Base-by-base conservation (phyloP, 2,797 vertebrate species). In the Sebastolobus altivelis region DNA sequence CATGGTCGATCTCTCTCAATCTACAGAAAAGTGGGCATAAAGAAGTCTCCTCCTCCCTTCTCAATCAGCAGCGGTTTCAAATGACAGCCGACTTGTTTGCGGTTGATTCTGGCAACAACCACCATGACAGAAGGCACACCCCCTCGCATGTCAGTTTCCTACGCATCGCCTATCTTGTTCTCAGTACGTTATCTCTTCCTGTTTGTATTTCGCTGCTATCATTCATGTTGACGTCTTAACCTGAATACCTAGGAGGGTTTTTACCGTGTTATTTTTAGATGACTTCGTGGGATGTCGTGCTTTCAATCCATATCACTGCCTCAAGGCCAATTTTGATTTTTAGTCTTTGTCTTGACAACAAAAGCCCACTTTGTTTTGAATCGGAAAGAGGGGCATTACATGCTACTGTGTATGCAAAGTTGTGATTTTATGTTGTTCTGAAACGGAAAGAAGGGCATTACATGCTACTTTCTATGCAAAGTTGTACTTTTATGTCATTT, bases 41-140 rank as follows among this genome's bases (percentile, higher is more conserved):
- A 94, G 81, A 93, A 92, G 78, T 84, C 90, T 0, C 62, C 84
- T 0, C 77, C 90, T 31, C 93, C 94, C 8, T 94, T 94, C 86
- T 86, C 91, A 22, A 84, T 95, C 69, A 94, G 92, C 65, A 67
- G 72, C 59, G 54, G 5, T 13, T 2, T 88, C 1, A 93, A 93
- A 86, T 95, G 86, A 86, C 27, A 13, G 8, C n/a, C 0, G 5
- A 25, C 38, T 6, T 27, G 13, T 2, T 65, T 12, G 6, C 33
- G 12, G 35, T 67, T 63, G 8, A 46, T 25, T 75, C 8, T 13
- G n/a, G 2, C 4, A 71, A 59, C 58, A 63, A 62, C 61, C 29
- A 13, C 9, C 4, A 3, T 4, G 25, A 33, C 3, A 13, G 18
- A 77, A 61, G 6, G 1, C 49, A n/a, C 27, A 14, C 8, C 9